A percentile compares a stretch with the other conserved stretches of the same genome.
Evolutionary conservation across 2,888 invertebrate species (phyloP).

Genomic region (Caenorhabditis angaria): DNA sequence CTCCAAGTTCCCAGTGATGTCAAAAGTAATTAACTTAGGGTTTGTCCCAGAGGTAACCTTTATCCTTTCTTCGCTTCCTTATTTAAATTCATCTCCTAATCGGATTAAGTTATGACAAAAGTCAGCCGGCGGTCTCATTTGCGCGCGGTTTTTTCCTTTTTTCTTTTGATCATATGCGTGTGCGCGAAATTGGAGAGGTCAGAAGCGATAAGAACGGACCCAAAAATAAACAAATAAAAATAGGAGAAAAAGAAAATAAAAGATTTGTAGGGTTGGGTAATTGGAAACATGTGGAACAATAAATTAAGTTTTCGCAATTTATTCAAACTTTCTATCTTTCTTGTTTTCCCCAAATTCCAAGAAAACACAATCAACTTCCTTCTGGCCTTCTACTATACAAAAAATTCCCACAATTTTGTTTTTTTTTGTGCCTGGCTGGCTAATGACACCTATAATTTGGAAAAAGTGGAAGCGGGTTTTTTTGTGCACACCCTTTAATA

Average conservation of each 20-base stretch:
- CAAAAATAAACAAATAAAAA: neutral
- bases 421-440: too few relatives aligned
- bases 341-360: neutral
- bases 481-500: neutral
- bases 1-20: too few relatives aligned
- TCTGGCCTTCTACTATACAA: too few relatives aligned
- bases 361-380: neutral
- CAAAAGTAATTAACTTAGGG: neutral
- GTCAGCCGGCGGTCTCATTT: neutral
- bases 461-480: neutral
- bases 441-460: neutral
- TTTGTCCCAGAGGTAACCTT: conserved; percentile 1
- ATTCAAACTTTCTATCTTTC: neutral
- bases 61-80: too few relatives aligned
- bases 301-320: neutral
- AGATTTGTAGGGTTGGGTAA: neutral
- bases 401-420: neutral
- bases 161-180: neutral
- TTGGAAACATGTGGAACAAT: conserved; percentile 2
- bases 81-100: too few relatives aligned
- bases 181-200: neutral
- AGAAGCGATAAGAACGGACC: neutral
- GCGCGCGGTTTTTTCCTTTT: neutral
- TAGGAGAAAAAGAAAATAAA: too few relatives aligned
- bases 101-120: neutral